phyloP scores from a whole-genome alignment of 2,888 invertebrate species.

The Dasypogon diadema region DNA sequence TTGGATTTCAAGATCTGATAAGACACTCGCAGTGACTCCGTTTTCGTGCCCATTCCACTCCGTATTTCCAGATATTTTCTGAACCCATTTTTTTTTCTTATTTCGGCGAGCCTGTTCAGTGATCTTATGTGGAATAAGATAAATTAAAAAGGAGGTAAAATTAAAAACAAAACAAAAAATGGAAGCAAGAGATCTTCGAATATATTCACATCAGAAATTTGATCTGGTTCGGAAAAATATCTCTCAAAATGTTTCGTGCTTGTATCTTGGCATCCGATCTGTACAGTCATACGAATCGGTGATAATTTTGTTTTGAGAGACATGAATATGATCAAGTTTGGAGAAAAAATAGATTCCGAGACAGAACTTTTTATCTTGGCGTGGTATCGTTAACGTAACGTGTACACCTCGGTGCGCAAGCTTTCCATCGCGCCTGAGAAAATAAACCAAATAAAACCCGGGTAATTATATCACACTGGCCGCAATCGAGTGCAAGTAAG shows the following conservation, averaged over 20 bases:
- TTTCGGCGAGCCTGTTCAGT: constrained; percentile 15
- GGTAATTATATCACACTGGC: too few relatives aligned
- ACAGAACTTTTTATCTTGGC: constrained; percentile 14
- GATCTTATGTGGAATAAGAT: constrained; percentile 30
- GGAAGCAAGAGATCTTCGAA: constrained; percentile 7
- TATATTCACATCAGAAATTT: constrained; percentile 48
- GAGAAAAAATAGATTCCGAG: constrained; percentile 29
- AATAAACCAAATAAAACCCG: too few relatives aligned
- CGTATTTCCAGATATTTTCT: constrained; percentile 18
- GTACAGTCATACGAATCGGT: constrained; percentile 30
- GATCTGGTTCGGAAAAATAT: constrained; percentile 46
- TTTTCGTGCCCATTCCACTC: constrained; percentile 46
- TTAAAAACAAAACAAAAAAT: constrained; percentile 33
- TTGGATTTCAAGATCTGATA: constrained; percentile 49
- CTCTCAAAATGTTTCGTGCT: constrained; percentile 42
- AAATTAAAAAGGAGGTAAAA: constrained; percentile 36
- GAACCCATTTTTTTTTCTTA: constrained; percentile 9
- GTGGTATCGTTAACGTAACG: constrained; percentile 19
- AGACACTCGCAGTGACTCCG: constrained; percentile 38
- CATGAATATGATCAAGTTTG: constrained; percentile 39
- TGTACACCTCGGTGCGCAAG: background rate
- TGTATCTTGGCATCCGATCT: constrained; percentile 48
- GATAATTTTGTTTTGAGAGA: constrained; percentile 36
- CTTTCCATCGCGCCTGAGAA: background rate
- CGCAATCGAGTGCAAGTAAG: too few relatives aligned